Evolutionary conservation across 1,140 invertebrate species (phyloP).

Genomic region (Galleria mellonella): DNA sequence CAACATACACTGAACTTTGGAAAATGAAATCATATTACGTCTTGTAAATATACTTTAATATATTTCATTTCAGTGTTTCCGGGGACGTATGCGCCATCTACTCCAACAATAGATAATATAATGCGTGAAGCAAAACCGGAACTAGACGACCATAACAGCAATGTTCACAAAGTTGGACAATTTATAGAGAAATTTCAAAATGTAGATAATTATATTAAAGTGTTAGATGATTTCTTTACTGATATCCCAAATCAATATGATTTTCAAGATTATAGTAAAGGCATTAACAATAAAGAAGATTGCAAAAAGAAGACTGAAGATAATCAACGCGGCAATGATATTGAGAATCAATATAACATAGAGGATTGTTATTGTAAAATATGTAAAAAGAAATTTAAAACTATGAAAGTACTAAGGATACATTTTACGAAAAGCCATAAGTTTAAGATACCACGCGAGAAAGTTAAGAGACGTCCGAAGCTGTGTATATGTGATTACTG

Average conservation of each 20-base stretch:
- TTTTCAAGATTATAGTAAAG: neutral
- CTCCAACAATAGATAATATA: conserved; percentile 51
- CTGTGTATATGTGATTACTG: conserved; percentile 65
- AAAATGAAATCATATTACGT: no score
- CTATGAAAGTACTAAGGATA: conserved; percentile 55
- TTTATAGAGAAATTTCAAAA: conserved; percentile 13
- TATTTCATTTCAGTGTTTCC: conserved; percentile 25
- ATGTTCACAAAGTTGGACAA: conserved; percentile 7
- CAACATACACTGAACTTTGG: no score
- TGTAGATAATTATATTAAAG: conserved; percentile 21
- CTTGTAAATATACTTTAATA: neutral
- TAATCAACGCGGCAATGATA: neutral
- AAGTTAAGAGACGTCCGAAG: neutral
- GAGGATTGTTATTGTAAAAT: conserved; percentile 48
- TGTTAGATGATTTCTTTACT: conserved; percentile 35
- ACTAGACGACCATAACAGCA: conserved; percentile 4
- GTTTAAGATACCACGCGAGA: conserved; percentile 49
- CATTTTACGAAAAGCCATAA: conserved; percentile 61
- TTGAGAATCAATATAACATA: conserved; percentile 47
- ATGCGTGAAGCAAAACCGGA: conserved; percentile 42
- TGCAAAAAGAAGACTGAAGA: neutral
- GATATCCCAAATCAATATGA: conserved; percentile 1
- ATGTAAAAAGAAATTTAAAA: conserved; percentile 67
- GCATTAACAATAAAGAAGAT: neutral
- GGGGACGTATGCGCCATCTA: conserved; percentile 26